Evolutionary conservation across 1,140 invertebrate genomes (phyloP).

Genomic region (Prorops nasuta): DNA sequence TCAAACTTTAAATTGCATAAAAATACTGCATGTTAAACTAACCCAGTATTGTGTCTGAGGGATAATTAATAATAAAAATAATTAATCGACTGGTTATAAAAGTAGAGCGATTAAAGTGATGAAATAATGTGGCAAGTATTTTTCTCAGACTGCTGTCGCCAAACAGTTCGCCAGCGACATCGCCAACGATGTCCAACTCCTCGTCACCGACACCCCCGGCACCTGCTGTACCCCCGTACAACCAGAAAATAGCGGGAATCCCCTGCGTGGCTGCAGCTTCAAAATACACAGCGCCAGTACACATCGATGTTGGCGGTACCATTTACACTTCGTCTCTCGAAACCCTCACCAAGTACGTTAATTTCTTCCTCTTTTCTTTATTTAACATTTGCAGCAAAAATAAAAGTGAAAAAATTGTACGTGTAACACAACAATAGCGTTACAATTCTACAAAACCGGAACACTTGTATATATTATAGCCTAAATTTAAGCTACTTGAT

Average conservation of each 20-base stretch:
- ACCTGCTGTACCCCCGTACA: constrained; percentile 56
- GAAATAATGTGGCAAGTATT: constrained; percentile 31
- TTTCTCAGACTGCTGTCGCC: constrained; percentile 64
- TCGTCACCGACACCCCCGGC: constrained; percentile 65
- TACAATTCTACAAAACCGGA: no score
- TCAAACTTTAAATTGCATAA: no score
- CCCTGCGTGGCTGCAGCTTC: constrained; percentile 90
- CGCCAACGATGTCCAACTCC: constrained; percentile 67
- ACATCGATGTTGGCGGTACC: constrained; percentile 95
- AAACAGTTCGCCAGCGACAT: constrained; percentile 66
- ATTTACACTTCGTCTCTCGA: constrained; percentile 96
- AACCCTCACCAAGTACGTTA: constrained; percentile 88
- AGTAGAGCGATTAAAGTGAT: no score
- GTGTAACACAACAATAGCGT: no score
- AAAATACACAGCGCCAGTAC: constrained; percentile 90
- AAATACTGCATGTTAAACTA: no score
- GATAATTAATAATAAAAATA: no score
- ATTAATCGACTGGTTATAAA: no score
- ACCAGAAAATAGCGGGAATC: constrained; percentile 77
- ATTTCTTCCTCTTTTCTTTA: background rate
- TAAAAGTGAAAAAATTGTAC: no score
- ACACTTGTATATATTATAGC: no score
- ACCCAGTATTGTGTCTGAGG: no score
- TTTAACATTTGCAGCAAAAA: no score
- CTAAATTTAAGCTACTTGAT: no score